Conservation (phyloP, 2,797 vertebrate species). For the Hoplostethus atlanticus region DNA sequence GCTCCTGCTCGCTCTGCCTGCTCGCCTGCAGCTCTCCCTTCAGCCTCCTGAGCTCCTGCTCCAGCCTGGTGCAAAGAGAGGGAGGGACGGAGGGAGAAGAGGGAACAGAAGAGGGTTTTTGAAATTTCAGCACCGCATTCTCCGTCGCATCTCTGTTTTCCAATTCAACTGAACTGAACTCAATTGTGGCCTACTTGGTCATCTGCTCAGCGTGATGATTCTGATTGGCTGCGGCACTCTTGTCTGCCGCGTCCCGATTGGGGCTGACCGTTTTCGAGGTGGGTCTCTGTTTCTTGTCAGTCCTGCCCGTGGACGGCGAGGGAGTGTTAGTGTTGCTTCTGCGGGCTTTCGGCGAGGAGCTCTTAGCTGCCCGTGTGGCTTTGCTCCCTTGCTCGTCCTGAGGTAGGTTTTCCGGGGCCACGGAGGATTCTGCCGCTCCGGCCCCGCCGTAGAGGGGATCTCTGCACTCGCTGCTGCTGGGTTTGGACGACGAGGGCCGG, state of each 20-base stretch:
- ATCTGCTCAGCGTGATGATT: conserved; percentile 82
- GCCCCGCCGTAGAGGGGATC: conserved; percentile 58
- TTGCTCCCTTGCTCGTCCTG: conserved; percentile 84
- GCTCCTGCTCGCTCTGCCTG: conserved; percentile 86
- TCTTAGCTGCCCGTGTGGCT: conserved; percentile 71
- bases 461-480: conserved; percentile 64
- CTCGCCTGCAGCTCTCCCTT: conserved; percentile 85
- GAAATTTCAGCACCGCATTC: neutral
- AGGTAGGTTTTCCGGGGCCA: conserved; percentile 78
- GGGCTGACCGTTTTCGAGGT: conserved; percentile 81
- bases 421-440: conserved; percentile 58
- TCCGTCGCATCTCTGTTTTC: neutral
- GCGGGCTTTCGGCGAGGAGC: conserved; percentile 80
- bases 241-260: conserved; percentile 73
- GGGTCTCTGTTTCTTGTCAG: conserved; percentile 83
- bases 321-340: conserved; percentile 71
- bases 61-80: conserved; percentile 74
- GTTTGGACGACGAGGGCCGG: conserved; percentile 64
- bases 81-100: neutral
- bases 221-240: conserved; percentile 65
- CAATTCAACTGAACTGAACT: neutral
- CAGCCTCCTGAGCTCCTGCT: conserved; percentile 85
- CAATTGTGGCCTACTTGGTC: conserved; percentile 69
- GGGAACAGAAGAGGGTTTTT: too few species aligned
- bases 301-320: conserved; percentile 71